Conservation (phyloP, 1,140 invertebrate species). For the Reticulitermes speratus region DNA sequence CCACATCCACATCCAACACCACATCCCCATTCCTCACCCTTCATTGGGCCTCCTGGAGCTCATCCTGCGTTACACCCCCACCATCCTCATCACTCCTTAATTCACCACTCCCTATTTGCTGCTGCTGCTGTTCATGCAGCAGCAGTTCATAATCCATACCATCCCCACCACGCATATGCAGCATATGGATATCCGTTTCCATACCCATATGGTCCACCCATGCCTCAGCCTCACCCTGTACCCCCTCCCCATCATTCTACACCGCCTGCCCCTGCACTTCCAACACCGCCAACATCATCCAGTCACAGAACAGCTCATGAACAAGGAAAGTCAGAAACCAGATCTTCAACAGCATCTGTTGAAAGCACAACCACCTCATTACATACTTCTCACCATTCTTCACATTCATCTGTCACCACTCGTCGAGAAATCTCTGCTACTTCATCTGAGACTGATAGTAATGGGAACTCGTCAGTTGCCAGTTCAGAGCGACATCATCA, state of each 20-base stretch:
- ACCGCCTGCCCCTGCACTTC: constrained; percentile 28
- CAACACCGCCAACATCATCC: constrained; percentile 10
- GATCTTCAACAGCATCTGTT: constrained; percentile 18
- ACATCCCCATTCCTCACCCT: constrained; percentile 28
- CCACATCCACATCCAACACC: constrained; percentile 34
- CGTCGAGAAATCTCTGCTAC: constrained; percentile 30
- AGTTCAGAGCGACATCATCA: constrained; percentile 50
- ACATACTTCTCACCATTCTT: constrained; percentile 27
- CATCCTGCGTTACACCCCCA: constrained; percentile 42
- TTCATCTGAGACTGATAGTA: background rate
- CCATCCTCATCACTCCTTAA: constrained; percentile 63
- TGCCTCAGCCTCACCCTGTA: constrained; percentile 69
- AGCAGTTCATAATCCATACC: constrained; percentile 52
- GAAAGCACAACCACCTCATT: constrained; percentile 25
- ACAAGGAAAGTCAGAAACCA: constrained; percentile 23
- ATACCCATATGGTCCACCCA: constrained; percentile 65
- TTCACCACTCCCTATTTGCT: constrained; percentile 64
- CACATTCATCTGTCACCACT: constrained; percentile 27
- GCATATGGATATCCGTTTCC: constrained; percentile 62
- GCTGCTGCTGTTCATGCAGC: constrained; percentile 59
- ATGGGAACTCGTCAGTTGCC: background rate
- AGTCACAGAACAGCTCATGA: constrained; percentile 28
- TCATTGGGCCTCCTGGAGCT: constrained; percentile 29
- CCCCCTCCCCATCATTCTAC: constrained; percentile 59
- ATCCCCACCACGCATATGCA: constrained; percentile 64